Percentiles rank a stretch among this genome's conserved stretches.
Conservation (phyloP, 2,113 vertebrate species). For the Tretioscincus oriximinensis region DNA sequence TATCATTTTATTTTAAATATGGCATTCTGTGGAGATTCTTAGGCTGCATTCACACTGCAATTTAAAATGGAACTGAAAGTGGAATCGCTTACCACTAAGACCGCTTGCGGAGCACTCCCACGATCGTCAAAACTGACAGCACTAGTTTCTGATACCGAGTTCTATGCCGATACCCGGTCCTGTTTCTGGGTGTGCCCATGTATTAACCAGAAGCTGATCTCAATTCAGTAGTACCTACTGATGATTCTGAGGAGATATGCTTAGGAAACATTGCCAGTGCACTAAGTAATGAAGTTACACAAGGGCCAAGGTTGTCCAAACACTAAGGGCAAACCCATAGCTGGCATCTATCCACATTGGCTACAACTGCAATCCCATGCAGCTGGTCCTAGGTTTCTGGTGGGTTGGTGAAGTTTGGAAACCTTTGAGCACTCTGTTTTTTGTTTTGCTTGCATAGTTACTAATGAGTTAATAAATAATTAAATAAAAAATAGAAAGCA, state of each 20-base stretch:
- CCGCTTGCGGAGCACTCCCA: no score
- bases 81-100: no score
- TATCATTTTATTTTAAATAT: no score
- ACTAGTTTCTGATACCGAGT: no score
- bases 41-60: no score
- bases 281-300: background rate
- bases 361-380: background rate
- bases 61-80: no score
- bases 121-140: no score
- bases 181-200: background rate
- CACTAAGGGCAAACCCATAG: background rate
- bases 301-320: background rate
- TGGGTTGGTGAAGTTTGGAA: background rate
- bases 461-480: background rate
- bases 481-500: background rate
- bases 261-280: background rate
- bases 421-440: background rate
- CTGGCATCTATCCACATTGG: background rate
- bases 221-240: background rate
- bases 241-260: background rate
- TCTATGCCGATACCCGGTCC: no score
- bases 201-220: background rate
- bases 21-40: no score
- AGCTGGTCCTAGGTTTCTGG: background rate
- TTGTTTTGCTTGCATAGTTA: slow-evolving; percentile 4